A percentile compares a stretch with the other conserved stretches of the same genome.
These are phyloP conservation scores for Neoaliturus tenellus DNA, from an alignment of 2,888 invertebrate species.

Conservation along the genomic window DNA sequence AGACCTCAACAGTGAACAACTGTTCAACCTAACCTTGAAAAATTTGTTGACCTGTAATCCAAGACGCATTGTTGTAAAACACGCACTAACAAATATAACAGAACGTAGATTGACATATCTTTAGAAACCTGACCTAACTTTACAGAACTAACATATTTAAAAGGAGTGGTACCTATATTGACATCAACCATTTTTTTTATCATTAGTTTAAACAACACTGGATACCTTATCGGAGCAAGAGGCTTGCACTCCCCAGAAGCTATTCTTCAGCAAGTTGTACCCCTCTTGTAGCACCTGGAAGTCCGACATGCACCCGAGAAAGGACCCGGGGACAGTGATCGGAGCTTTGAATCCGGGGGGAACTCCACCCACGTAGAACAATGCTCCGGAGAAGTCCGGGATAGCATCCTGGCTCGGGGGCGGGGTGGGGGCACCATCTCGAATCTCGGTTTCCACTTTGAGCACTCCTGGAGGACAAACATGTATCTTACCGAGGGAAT, in stretches of 20 bases:
- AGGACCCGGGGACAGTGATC: constrained; percentile 70
- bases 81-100: too few relatives aligned
- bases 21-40: too few relatives aligned
- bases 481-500: too few relatives aligned
- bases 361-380: constrained; percentile 90
- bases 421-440: constrained; percentile 78
- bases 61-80: too few relatives aligned
- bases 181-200: too few relatives aligned
- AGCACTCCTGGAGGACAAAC: constrained; percentile 75
- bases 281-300: constrained; percentile 83
- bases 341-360: constrained; percentile 82
- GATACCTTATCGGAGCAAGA: constrained; percentile 82
- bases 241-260: constrained; percentile 83
- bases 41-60: too few relatives aligned
- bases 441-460: constrained; percentile 81
- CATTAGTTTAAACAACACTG: too few relatives aligned
- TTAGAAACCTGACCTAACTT: too few relatives aligned
- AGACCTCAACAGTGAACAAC: too few relatives aligned
- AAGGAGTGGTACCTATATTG: too few relatives aligned
- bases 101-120: too few relatives aligned
- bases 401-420: constrained; percentile 76
- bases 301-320: constrained; percentile 90
- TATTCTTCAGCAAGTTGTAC: constrained; percentile 83
- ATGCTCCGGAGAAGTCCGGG: constrained; percentile 81
- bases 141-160: too few relatives aligned